Percentiles rank a stretch among this genome's conserved stretches.
Conservation (phyloP, 2,888 invertebrate genomes). For the Drosophila lacicola region DNA sequence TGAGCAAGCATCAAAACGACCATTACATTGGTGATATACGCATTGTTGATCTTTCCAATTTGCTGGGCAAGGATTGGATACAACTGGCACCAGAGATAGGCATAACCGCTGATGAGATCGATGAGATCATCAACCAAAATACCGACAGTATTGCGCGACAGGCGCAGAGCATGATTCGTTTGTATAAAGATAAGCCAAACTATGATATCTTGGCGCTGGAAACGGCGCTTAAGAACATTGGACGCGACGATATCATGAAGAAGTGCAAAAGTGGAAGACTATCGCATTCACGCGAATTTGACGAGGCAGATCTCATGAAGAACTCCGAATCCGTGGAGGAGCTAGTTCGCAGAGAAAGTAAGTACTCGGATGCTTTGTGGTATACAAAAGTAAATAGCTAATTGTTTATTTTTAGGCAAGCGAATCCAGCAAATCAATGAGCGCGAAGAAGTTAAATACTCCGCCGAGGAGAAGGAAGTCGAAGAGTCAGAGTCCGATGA, state of each 20-base stretch:
- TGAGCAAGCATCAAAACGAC: slow-evolving; percentile 86
- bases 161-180: slow-evolving; percentile 89
- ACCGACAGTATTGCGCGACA: slow-evolving; percentile 91
- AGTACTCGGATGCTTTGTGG: slow-evolving; percentile 34
- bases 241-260: slow-evolving; percentile 95
- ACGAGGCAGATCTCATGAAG: slow-evolving; percentile 90
- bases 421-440: slow-evolving; percentile 85
- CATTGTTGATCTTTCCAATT: slow-evolving; percentile 91
- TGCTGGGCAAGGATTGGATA: slow-evolving; percentile 90
- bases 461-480: slow-evolving; percentile 91
- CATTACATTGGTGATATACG: slow-evolving; percentile 89
- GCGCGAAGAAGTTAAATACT: slow-evolving; percentile 90
- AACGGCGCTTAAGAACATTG: slow-evolving; percentile 93
- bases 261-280: slow-evolving; percentile 88
- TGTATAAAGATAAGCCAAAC: slow-evolving; percentile 86
- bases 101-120: slow-evolving; percentile 90
- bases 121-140: slow-evolving; percentile 90
- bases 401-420: slow-evolving; percentile 75
- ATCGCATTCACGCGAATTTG: slow-evolving; percentile 84
- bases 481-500: slow-evolving; percentile 88
- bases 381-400: neutral
- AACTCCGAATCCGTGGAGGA: slow-evolving; percentile 86
- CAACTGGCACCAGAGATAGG: slow-evolving; percentile 90
- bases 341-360: slow-evolving; percentile 84
- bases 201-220: slow-evolving; percentile 88